Evolutionary conservation across 2,888 invertebrate genomes (phyloP).

Genomic region (Lithosia quadra): DNA sequence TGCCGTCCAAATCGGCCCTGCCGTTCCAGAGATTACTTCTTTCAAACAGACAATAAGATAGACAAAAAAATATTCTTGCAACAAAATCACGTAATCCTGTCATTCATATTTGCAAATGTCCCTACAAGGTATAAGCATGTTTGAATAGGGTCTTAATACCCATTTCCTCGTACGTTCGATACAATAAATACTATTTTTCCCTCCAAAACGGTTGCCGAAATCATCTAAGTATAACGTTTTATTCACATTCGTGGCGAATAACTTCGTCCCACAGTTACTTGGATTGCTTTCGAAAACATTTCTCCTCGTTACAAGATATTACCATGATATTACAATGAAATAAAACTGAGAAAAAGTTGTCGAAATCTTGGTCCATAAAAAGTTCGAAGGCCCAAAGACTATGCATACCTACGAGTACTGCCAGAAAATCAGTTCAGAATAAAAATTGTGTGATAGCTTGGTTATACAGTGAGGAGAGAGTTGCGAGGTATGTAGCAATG

Average conservation of each 20-base stretch:
- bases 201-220: constrained; percentile 19
- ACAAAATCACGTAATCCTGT: constrained; percentile 27
- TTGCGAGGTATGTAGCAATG: too few relatives aligned
- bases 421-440: too few relatives aligned
- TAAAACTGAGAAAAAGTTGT: not conserved
- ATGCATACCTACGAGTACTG: too few relatives aligned
- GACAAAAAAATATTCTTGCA: constrained; percentile 22
- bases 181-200: constrained; percentile 36
- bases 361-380: constrained; percentile 30
- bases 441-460: too few relatives aligned
- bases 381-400: constrained; percentile 13
- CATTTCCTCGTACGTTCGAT: constrained; percentile 25
- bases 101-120: constrained; percentile 34
- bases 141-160: constrained; percentile 33
- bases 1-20: too few relatives aligned
- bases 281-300: constrained; percentile 25
- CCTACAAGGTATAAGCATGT: constrained; percentile 5
- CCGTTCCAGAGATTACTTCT: too few relatives aligned
- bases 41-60: too few relatives aligned
- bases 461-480: too few relatives aligned
- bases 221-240: constrained; percentile 24
- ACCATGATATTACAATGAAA: constrained; percentile 5
- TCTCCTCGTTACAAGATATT: constrained; percentile 8
- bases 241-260: constrained; percentile 18
- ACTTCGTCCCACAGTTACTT: constrained; percentile 22